A percentile compares a stretch with the other conserved stretches of the same genome.
These are phyloP conservation scores for Theretra japonica DNA, from an alignment of 2,888 invertebrate species.

Conservation along the genomic window DNA sequence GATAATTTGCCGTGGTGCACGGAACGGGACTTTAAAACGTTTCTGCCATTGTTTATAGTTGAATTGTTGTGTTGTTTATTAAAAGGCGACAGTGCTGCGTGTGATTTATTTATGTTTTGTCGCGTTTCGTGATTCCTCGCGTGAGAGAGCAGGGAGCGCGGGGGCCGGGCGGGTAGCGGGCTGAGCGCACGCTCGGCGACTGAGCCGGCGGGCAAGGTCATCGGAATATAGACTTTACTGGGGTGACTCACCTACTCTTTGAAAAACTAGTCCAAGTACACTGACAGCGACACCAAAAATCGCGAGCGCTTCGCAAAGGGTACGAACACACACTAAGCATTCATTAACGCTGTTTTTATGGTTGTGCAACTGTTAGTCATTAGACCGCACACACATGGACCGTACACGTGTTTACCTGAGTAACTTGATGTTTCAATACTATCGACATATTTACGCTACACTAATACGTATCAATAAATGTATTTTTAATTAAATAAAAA, in stretches of 20 bases:
- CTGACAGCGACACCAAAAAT: constrained; percentile 8
- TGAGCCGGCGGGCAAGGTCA: constrained; percentile 56
- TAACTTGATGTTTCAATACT: too few relatives aligned
- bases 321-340: constrained; percentile 1
- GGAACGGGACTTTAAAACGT: constrained; percentile 5
- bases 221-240: constrained; percentile 45
- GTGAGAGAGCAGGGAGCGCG: constrained; percentile 29
- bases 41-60: neutral
- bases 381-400: too few relatives aligned
- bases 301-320: neutral
- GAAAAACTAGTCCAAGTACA: constrained; percentile 30
- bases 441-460: too few relatives aligned
- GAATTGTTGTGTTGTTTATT: constrained; percentile 19
- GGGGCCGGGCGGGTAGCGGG: constrained; percentile 35
- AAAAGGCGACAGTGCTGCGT: neutral
- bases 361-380: constrained; percentile 6
- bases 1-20: constrained; percentile 23
- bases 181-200: constrained; percentile 56
- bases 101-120: neutral
- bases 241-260: constrained; percentile 50
- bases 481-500: too few relatives aligned
- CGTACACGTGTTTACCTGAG: too few relatives aligned
- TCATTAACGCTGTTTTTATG: neutral
- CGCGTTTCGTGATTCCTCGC: constrained; percentile 17
- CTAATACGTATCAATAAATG: too few relatives aligned